Conservation (phyloP, 2,888 invertebrate genomes). For the Lasioglossum calceatum region DNA sequence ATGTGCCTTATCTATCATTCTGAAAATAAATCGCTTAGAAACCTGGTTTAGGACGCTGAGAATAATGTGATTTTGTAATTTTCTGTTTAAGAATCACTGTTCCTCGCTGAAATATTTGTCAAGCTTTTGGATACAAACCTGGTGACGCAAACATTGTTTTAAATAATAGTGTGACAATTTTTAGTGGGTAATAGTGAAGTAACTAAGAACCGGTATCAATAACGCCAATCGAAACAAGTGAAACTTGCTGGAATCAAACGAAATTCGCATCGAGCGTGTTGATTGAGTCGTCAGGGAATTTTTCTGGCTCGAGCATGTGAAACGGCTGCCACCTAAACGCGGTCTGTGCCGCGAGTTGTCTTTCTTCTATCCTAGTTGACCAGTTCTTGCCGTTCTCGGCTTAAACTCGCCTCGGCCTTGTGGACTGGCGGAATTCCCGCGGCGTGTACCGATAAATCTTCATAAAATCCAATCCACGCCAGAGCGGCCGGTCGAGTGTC, state of each 20-base stretch:
- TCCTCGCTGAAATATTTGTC: too few species aligned
- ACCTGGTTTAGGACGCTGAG: neutral
- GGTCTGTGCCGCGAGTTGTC: neutral
- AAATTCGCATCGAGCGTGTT: neutral
- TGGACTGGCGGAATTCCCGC: slow-evolving; percentile 36
- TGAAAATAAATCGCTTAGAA: neutral
- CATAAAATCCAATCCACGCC: slow-evolving; percentile 61
- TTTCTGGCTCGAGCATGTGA: neutral
- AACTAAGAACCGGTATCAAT: too few species aligned
- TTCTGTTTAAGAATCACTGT: too few species aligned
- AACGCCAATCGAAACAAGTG: too few species aligned
- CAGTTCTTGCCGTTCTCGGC: slow-evolving; percentile 11
- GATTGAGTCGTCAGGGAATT: slow-evolving; percentile 1
- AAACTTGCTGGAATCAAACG: neutral
- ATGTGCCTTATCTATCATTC: neutral
- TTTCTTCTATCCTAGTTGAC: slow-evolving; percentile 16
- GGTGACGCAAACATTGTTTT: too few species aligned
- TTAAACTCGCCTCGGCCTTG: slow-evolving; percentile 25
- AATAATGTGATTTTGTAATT: neutral
- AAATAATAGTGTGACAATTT: too few species aligned
- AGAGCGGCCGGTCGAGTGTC: slow-evolving; percentile 49
- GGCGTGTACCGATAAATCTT: slow-evolving; percentile 64
- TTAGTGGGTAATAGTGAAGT: too few species aligned
- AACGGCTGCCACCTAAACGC: neutral
- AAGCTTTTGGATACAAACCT: too few species aligned